phyloP scores from a whole-genome alignment of 2,888 invertebrate genomes.

The Aleiodes alternator region DNA sequence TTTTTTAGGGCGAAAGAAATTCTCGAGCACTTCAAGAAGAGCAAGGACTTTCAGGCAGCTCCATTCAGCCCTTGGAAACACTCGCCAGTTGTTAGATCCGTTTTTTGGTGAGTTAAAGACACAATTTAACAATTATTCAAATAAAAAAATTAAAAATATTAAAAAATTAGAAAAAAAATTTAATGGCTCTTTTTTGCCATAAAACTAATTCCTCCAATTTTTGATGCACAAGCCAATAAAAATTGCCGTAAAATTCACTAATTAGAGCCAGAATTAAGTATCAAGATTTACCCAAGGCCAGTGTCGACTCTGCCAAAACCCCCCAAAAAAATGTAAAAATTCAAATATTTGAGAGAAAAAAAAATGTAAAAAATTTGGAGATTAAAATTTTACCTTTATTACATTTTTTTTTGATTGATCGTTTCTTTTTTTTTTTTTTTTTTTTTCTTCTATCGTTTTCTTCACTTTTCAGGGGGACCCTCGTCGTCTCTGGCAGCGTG shows the following conservation, averaged over 20 bases:
- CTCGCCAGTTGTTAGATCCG: slow-evolving; percentile 63
- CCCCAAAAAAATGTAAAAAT: neutral
- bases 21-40: slow-evolving; percentile 66
- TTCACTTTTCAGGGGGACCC: slow-evolving; percentile 63
- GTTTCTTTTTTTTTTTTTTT: slow-evolving; percentile 2
- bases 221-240: slow-evolving; percentile 36
- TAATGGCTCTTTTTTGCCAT: slow-evolving; percentile 49
- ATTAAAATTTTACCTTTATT: neutral
- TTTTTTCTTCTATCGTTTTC: neutral
- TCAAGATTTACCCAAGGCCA: slow-evolving; percentile 55
- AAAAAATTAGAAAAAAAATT: slow-evolving; percentile 31
- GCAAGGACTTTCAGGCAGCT: slow-evolving; percentile 68
- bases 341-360: neutral
- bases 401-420: slow-evolving; percentile 10
- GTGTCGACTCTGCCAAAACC: slow-evolving; percentile 49
- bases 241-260: slow-evolving; percentile 52
- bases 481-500: slow-evolving; percentile 62
- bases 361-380: neutral
- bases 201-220: slow-evolving; percentile 59
- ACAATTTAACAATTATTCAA: slow-evolving; percentile 8
- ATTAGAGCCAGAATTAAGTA: slow-evolving; percentile 61
- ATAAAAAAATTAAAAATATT: too few species aligned
- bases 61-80: slow-evolving; percentile 73
- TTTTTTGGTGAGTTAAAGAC: slow-evolving; percentile 66
- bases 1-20: slow-evolving; percentile 65